phyloP scores from a whole-genome alignment of 37 sponge, comb jelly and placozoan genomes.

The Oopsacas minuta region DNA sequence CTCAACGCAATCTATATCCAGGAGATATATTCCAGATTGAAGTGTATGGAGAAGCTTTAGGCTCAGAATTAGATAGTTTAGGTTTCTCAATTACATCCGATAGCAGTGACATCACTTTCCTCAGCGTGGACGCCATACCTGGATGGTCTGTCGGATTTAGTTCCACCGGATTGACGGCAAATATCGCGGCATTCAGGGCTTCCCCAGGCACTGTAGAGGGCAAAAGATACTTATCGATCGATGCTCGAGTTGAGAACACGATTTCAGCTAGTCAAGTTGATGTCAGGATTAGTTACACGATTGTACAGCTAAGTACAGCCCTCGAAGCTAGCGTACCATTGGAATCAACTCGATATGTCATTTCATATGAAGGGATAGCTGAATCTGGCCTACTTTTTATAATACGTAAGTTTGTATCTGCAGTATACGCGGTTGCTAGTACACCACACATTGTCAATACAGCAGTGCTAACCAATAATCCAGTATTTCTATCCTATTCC shows the following conservation, averaged over 20 bases:
- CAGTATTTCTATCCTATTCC: not conserved
- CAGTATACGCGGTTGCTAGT: not conserved
- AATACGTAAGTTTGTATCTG: not conserved
- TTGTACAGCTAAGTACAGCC: not conserved
- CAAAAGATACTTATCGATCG: not conserved
- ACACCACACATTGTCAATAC: not conserved
- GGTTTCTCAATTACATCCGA: not conserved
- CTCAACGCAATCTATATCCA: conserved; percentile 1
- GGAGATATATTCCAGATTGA: not conserved
- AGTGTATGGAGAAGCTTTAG: not conserved
- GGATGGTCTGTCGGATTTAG: not conserved
- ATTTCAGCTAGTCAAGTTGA: not conserved
- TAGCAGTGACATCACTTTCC: not conserved
- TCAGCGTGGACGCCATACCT: not conserved
- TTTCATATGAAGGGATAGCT: not conserved
- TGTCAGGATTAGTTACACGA: not conserved
- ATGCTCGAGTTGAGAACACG: not conserved
- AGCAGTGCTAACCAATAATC: not conserved
- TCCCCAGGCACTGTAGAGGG: not conserved
- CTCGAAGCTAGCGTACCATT: not conserved
- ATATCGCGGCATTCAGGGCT: not conserved
- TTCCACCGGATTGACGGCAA: not conserved
- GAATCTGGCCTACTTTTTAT: not conserved
- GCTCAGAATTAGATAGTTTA: not conserved
- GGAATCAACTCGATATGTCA: not conserved